Evolutionary conservation across 2,888 invertebrate species (phyloP), one percentile per base, ranked within the genome.

Genomic region (Rutpela maculata): DNA sequence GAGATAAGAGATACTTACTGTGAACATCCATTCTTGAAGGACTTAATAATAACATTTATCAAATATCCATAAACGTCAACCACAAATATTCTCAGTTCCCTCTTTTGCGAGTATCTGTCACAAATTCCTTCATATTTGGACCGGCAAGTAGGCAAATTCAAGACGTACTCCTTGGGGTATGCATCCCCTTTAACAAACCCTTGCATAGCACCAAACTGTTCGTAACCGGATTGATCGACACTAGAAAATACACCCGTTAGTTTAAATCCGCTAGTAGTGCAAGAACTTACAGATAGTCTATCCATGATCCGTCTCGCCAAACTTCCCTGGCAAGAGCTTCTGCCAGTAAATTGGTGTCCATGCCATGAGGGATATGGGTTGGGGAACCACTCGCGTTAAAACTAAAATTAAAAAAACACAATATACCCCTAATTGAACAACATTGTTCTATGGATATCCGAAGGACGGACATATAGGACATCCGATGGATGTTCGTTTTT

Each of bases 181-280:
- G 91, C 88, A 75, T 90, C 91, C 0, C 91, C 88, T 71, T 90
- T 90, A 75, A 94, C 86, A 18, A 91, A 91, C 0, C 95, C 95
- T 79, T 92, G 90, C 18, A 93, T 84, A 0, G 91, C 89, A 5
- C 95, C 95, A 89, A 92, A 94, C 85, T 94, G 94, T 78, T 92
- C 90, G 88, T 92, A 93, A 67, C 93, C 92, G 15, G 72, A 65
- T 70, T 84, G 84, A 69, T 86, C 84, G 6, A 85, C 84, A 11
- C 90, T 90, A 74, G 67, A 86, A 86, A 31, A 38, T 63, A 59
- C 19, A 18, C 11, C 2, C 3, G 35, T 5, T 15, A 59, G 43
- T 50, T 19, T n/a, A 59, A 56, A 12, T n/a, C 9, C 10, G 9
- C 15, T 60, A 63, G 15, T 18, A 15, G 31, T 22, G 66, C 17